Evolutionary conservation across 2,797 vertebrate species (phyloP), one percentile per base, ranked within the genome.

Genomic region (Rachycentron canadum): DNA sequence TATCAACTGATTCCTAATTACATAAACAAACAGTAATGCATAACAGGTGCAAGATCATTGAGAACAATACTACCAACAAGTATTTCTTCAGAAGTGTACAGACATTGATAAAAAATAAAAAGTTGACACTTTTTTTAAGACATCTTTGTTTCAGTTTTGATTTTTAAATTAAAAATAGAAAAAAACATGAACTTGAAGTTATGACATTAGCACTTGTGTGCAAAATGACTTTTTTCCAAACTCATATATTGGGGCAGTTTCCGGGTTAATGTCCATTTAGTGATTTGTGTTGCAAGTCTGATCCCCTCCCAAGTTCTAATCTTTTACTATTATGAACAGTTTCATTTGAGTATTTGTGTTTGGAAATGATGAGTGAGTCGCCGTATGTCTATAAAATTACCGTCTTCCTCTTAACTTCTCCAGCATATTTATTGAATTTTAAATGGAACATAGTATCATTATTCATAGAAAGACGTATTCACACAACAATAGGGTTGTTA

Each of bases 401-500:
- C 3, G 10, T n/a, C 25, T 32, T 32, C 3, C 7, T 32, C 32
- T 32, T 32, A 8, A 25, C 4, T 10, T n/a, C 30, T 32, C n/a
- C 4, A n/a, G 5, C 3, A 21, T 4, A 45, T 61, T 25, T 11
- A 23, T 8, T 55, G 43, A 38, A 7, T 25, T 62, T 28, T 36
- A 32, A 49, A 53, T 9, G 0, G 3, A 69, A 11, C 36, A n/a
- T 23, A 11, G 1, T 6, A 4, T 9, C 3, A 26, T 36, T 26
- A 30, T 64, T 86, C 74, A 69, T 67, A 43, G 68, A 85, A 41
- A 71, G 62, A 34, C 12, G 5, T 2, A 11, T 71, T 70, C 28
- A 28, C 36, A 19, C 14, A 82, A 91, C 85, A 90, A 90, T 87
- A 26, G 57, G 41, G 70, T 47, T 65, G 76, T 75, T 78, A 71